Percentiles rank a stretch among this genome's conserved stretches.
phyloP scores from a whole-genome alignment of 2,888 invertebrate species.

The Ceriagrion tenellum region DNA sequence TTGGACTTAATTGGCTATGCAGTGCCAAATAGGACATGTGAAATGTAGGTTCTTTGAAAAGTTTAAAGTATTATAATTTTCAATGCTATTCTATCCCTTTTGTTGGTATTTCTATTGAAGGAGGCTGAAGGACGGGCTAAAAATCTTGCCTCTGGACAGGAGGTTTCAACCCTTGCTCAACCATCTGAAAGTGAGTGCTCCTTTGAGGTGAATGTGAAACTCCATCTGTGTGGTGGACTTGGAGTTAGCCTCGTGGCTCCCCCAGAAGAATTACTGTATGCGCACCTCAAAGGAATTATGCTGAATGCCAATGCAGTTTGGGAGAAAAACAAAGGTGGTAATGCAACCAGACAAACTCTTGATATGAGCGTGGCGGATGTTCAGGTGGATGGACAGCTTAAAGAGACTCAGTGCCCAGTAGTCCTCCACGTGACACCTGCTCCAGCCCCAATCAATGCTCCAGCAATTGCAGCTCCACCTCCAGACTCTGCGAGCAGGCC shows the following conservation, averaged over 20 bases:
- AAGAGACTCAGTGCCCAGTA: conserved; percentile 91
- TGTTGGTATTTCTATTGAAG: not conserved
- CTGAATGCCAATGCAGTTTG: conserved; percentile 77
- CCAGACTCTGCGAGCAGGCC: conserved; percentile 78
- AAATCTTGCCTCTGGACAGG: not conserved
- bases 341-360: conserved; percentile 79
- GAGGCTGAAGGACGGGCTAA: not conserved
- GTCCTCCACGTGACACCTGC: conserved; percentile 85
- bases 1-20: too few relatives aligned
- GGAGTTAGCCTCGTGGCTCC: conserved; percentile 84
- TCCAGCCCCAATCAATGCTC: conserved; percentile 34
- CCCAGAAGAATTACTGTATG: conserved; percentile 90
- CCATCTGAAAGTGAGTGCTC: conserved; percentile 16
- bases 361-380: conserved; percentile 88
- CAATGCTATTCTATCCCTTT: not conserved
- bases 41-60: not conserved
- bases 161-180: not conserved
- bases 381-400: conserved; percentile 93
- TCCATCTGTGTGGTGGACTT: conserved; percentile 81
- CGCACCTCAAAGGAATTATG: conserved; percentile 83
- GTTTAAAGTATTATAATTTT: not conserved
- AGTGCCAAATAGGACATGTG: not conserved
- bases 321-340: conserved; percentile 77
- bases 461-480: conserved; percentile 68
- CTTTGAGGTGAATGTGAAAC: conserved; percentile 81